Percentiles rank a stretch among this genome's conserved stretches.
phyloP scores from a whole-genome alignment of 2,113 vertebrate genomes.

The Proteles cristata region DNA sequence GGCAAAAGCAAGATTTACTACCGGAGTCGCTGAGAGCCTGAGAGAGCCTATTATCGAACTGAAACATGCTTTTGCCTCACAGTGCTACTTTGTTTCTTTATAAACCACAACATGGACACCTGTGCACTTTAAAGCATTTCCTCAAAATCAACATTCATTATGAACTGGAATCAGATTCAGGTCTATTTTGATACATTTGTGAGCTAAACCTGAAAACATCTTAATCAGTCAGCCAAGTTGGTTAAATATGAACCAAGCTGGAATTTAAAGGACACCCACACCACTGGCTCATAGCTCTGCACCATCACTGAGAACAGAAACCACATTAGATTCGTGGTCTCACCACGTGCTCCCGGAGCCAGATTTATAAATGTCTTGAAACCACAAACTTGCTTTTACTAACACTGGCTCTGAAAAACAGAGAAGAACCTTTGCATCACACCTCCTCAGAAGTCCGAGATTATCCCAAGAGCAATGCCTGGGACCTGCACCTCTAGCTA shows the following conservation, averaged over 20 bases:
- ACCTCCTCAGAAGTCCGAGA: not conserved
- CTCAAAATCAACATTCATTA: constrained; percentile 36
- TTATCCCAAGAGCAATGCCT: not conserved
- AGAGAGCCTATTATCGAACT: constrained; percentile 7
- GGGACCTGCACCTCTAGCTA: not conserved
- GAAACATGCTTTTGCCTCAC: constrained; percentile 21
- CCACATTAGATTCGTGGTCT: not conserved
- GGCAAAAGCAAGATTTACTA: not conserved
- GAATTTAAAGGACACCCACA: constrained; percentile 26
- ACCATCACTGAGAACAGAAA: not conserved
- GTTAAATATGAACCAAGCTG: not conserved
- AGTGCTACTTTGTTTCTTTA: constrained; percentile 46
- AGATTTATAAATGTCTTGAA: constrained; percentile 8
- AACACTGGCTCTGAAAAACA: not conserved
- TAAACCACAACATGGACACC: not conserved
- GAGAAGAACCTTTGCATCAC: not conserved
- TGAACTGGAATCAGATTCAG: constrained; percentile 34
- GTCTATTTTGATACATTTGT: constrained; percentile 31
- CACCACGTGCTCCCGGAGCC: not conserved
- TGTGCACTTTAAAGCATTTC: constrained; percentile 34
- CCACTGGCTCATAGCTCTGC: not conserved
- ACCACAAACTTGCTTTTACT: not conserved
- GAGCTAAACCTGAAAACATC: constrained; percentile 59
- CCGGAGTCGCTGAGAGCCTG: constrained; percentile 21
- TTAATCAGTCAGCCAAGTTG: constrained; percentile 33